Base-by-base conservation (phyloP, 2,888 invertebrate genomes). In the Erynnis tages region DNA sequence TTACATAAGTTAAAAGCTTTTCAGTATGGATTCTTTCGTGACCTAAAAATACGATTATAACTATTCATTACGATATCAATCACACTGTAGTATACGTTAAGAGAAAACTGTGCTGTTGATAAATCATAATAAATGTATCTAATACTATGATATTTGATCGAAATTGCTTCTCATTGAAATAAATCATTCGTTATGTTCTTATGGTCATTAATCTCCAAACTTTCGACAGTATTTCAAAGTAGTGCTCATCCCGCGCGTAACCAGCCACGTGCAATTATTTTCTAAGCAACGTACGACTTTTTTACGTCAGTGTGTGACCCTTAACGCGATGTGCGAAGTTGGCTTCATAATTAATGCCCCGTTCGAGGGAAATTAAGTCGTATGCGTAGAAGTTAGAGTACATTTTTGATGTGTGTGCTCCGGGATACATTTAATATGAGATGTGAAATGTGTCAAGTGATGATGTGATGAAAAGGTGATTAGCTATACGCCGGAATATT, bases 381-480 rank as follows among this genome's bases (percentile, higher is more conserved):
- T 52, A 52, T 37, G 50, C 44, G 37, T 52, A 30, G 16, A 45
- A 16, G 44, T 52, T 52, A 52, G 38, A 38, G 52, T 52, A 38
- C 37, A 52, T 52, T 52, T 52, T 52, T 52, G 44, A 52, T 52
- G 44, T 45, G 44, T 45, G 14, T 43, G 23, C 30, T 45, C 35
- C 23, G 44, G 52, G 44, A 52, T 45, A 52, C 44, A 54, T 54
- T 54, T 48, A 44, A 48, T 43, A 48, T 43, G 44, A 54, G 43
- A 54, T 48, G 43, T 48, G 43, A 48, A 48, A 54, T 54, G 43
- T 54, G 52, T 52, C 52, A 52, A 52, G 52, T 44, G 52, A 52
- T 52, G 52, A 52, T 52, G 25, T 52, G 52, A 52, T 52, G 52
- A 52, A 52, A 52, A 52, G 52, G 52, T 52, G 44, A 52, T 52